Conservation (phyloP, 2,888 invertebrate genomes). For the Cremastinae sp. region DNA sequence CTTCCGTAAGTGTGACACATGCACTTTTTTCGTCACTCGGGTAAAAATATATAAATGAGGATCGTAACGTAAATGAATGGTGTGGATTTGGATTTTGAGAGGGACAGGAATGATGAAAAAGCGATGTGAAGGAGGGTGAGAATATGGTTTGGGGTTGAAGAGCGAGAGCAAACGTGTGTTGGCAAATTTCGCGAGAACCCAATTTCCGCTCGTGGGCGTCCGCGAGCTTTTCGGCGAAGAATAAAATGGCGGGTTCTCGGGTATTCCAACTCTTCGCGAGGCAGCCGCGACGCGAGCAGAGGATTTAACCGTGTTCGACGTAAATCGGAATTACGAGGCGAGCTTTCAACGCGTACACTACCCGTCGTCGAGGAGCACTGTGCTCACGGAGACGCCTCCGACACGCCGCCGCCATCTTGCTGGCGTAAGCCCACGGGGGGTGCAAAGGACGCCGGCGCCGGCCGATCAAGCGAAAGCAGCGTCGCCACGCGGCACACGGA, state of each 20-base stretch:
- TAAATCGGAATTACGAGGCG: constrained; percentile 65
- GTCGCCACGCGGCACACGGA: constrained; percentile 36
- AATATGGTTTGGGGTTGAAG: too few relatives aligned
- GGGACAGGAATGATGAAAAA: constrained; percentile 3
- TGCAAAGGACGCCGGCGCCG: constrained; percentile 73
- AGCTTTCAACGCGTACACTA: constrained; percentile 74
- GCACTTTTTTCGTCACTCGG: too few relatives aligned
- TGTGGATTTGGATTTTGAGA: too few relatives aligned
- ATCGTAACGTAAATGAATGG: too few relatives aligned
- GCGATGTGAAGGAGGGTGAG: neutral
- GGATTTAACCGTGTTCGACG: constrained; percentile 3
- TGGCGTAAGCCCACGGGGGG: constrained; percentile 70
- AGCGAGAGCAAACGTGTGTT: too few relatives aligned
- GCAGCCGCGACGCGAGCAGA: neutral
- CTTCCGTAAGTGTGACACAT: too few relatives aligned
- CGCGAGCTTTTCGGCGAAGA: neutral
- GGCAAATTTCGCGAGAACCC: neutral
- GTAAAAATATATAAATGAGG: too few relatives aligned
- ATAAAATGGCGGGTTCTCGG: neutral
- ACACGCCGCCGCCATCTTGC: constrained; percentile 78
- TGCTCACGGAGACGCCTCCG: constrained; percentile 79
- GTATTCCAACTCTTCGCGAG: neutral
- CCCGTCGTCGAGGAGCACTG: constrained; percentile 78
- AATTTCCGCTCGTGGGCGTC: neutral
- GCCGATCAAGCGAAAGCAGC: constrained; percentile 49